Base-by-base conservation (phyloP, 2,797 vertebrate genomes). In the Poecile montanus region DNA sequence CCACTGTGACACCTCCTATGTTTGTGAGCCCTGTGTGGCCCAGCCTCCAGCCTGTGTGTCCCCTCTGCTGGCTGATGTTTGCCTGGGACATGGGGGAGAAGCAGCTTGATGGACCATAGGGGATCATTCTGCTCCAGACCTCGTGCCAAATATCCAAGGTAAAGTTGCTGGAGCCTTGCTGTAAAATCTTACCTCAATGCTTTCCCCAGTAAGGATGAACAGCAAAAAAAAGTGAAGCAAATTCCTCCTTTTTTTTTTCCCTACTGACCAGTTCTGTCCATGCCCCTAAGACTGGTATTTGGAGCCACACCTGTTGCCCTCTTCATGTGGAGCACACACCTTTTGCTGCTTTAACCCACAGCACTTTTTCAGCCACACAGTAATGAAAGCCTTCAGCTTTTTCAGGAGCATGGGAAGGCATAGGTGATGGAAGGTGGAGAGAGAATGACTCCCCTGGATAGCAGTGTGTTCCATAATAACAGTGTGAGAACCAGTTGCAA, bases 401-500 rank as follows among this genome's bases (percentile, higher is more conserved):
- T 90, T 58, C 75, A 68, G 83, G 63, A 79, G 77, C 85, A 48
- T 3, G 2, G 72, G 38, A n/a, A 84, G 65, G 60, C 2, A 2
- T 2, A 85, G 76, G 53, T 93, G 84, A 83, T 44, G 44, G 61
- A 93, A 95, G 62, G 61, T 51, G 26, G 40, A 78, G 58, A 48
- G 56, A 88, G 73, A 73, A 84, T 36, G 32, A 67, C 54, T 92
- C 44, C 78, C 25, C 63, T 74, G 32, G 78, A 79, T 19, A 63
- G 66, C 87, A 82, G 20, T 9, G 29, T 0, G 0, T 60, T 86
- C 92, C 57, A 25, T 91, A 96, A 94, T 91, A 94, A 91, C 85
- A 75, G 94, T 48, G 78, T 62, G 75, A 95, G 87, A 91, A 94
- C 79, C 87, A 71, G 85, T 73, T 96, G 85, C 94, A 96, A 88